phyloP scores from a whole-genome alignment of 2,888 invertebrate genomes.

The Leptura quadrifasciata region DNA sequence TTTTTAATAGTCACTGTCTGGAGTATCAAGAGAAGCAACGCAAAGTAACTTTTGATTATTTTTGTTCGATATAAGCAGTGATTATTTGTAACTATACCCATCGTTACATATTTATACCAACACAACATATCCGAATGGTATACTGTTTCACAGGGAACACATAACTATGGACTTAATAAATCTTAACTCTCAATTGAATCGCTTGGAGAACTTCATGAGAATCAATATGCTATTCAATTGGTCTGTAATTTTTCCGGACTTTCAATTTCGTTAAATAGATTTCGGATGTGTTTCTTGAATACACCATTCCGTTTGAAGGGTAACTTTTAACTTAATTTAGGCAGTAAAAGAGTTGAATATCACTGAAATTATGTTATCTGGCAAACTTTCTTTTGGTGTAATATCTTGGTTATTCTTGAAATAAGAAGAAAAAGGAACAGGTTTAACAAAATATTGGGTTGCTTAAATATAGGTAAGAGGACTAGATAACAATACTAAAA shows the following conservation, averaged over 20 bases:
- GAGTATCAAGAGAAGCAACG: no score
- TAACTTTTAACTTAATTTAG: constrained; percentile 23
- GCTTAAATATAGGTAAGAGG: no score
- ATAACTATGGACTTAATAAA: neutral
- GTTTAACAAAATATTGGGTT: neutral
- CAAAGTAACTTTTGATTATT: no score
- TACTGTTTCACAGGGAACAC: neutral
- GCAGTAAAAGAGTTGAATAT: neutral
- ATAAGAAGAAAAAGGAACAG: neutral
- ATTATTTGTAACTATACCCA: no score
- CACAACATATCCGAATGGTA: neutral
- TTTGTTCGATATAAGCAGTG: no score
- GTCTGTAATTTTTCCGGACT: neutral
- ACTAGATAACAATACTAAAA: no score
- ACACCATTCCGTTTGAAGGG: neutral
- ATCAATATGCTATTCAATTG: constrained; percentile 14
- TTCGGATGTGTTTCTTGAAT: constrained; percentile 13
- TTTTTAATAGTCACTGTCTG: no score
- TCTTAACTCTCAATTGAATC: neutral
- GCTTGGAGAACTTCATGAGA: constrained; percentile 1
- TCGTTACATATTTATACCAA: no score
- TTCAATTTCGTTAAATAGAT: constrained; percentile 20
- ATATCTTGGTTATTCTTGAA: neutral
- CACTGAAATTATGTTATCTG: neutral
- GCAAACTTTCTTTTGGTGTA: neutral